phyloP scores from a whole-genome alignment of 1,140 invertebrate genomes.

The Habropoda laboriosa region DNA sequence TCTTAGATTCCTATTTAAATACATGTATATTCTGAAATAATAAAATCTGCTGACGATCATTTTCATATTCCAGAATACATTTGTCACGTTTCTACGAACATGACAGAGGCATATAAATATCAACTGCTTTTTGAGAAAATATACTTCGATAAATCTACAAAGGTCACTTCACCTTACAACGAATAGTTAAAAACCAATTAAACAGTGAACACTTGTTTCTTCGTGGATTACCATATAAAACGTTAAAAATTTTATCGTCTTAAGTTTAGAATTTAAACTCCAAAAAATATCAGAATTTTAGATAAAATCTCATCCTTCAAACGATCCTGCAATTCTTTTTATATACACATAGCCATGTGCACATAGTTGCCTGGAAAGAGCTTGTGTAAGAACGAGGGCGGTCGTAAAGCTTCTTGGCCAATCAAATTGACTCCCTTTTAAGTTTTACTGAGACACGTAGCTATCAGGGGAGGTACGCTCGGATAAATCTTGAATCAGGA shows the following conservation, averaged over 20 bases:
- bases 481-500: not conserved
- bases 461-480: not conserved
- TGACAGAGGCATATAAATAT: too few relatives aligned
- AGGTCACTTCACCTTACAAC: too few relatives aligned
- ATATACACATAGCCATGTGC: not conserved
- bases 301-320: not conserved
- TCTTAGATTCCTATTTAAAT: too few relatives aligned
- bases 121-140: too few relatives aligned
- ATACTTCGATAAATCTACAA: too few relatives aligned
- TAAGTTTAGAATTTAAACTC: too few relatives aligned
- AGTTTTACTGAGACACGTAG: conserved; percentile 6
- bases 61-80: too few relatives aligned
- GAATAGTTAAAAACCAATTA: not conserved
- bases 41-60: too few relatives aligned
- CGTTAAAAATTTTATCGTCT: not conserved
- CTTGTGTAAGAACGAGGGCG: too few relatives aligned
- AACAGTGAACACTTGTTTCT: not conserved
- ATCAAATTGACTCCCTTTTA: not conserved
- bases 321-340: not conserved
- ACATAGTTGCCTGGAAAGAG: too few relatives aligned
- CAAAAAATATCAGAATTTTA: not conserved
- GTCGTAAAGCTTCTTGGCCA: not conserved
- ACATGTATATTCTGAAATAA: too few relatives aligned
- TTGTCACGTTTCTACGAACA: too few relatives aligned
- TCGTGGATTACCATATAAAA: not conserved